Percentiles rank a stretch among this genome's conserved stretches.
phyloP scores from a whole-genome alignment of 2,888 invertebrate species.

The Drosophila conformis region DNA sequence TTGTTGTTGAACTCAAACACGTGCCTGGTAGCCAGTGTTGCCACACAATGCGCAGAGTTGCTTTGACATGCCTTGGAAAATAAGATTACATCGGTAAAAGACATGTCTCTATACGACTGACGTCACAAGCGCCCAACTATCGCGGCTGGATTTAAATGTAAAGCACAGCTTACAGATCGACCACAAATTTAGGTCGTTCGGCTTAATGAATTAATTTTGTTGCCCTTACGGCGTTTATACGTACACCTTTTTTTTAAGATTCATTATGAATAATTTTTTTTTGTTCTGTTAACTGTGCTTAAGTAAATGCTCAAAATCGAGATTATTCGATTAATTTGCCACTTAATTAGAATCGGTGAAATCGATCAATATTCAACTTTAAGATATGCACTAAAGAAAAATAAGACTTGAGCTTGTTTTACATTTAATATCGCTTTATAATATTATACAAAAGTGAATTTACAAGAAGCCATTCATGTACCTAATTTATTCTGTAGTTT shows the following conservation, averaged over 20 bases:
- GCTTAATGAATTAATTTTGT: neutral
- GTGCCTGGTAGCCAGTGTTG: slow-evolving; percentile 26
- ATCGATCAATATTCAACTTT: neutral
- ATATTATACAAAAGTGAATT: slow-evolving; percentile 76
- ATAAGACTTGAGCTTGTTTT: slow-evolving; percentile 36
- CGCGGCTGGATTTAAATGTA: neutral
- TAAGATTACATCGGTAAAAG: neutral
- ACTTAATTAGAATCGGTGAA: neutral
- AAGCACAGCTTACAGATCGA: neutral
- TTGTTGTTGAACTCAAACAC: slow-evolving; percentile 20
- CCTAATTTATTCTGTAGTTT: slow-evolving; percentile 52
- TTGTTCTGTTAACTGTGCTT: neutral
- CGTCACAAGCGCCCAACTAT: neutral
- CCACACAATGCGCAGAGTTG: slow-evolving; percentile 11
- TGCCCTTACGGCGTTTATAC: neutral
- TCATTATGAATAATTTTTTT: neutral
- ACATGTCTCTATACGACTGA: neutral
- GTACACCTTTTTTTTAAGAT: neutral
- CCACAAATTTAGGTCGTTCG: neutral
- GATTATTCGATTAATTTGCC: neutral
- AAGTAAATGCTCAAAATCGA: neutral
- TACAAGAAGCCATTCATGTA: slow-evolving; percentile 73
- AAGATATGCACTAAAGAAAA: neutral
- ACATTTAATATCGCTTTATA: slow-evolving; percentile 73
- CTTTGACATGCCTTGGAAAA: neutral